phyloP scores from a whole-genome alignment of 2,888 invertebrate genomes.

The Dryomyza anilis region DNA sequence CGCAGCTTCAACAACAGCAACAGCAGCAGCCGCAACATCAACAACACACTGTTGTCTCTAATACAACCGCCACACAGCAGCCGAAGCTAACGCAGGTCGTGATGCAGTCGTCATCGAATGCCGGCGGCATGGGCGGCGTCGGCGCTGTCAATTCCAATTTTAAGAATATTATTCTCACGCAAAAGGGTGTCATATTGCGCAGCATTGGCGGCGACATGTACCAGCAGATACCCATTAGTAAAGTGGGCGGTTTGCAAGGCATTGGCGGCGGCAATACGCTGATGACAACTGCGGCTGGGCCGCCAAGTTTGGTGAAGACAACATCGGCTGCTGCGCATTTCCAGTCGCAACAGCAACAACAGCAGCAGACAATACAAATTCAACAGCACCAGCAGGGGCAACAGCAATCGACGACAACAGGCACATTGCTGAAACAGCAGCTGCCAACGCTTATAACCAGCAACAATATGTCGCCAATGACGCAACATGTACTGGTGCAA shows the following conservation, averaged over 20 bases:
- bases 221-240: constrained; percentile 61
- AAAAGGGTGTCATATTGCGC: constrained; percentile 59
- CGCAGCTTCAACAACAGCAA: too few relatives aligned
- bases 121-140: too few relatives aligned
- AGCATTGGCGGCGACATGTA: constrained; percentile 61
- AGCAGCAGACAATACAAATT: constrained; percentile 44
- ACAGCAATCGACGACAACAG: constrained; percentile 39
- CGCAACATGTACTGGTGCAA: constrained; percentile 56
- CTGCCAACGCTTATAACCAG: constrained; percentile 59
- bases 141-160: constrained; percentile 49
- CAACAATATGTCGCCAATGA: constrained; percentile 42
- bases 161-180: constrained; percentile 59
- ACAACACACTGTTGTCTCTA: constrained; percentile 58
- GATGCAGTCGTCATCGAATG: constrained; percentile 45
- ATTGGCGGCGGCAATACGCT: constrained; percentile 50
- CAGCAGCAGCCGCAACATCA: too few relatives aligned
- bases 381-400: constrained; percentile 49
- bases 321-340: constrained; percentile 46
- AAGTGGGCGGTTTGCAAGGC: constrained; percentile 53
- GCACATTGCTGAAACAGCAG: constrained; percentile 48
- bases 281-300: constrained; percentile 57
- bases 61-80: constrained; percentile 58
- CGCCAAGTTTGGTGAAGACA: constrained; percentile 57
- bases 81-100: constrained; percentile 60
- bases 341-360: too few relatives aligned